These are phyloP conservation scores for Ophion slaviceki DNA, from an alignment of 2,888 invertebrate species.

Conservation along the genomic window DNA sequence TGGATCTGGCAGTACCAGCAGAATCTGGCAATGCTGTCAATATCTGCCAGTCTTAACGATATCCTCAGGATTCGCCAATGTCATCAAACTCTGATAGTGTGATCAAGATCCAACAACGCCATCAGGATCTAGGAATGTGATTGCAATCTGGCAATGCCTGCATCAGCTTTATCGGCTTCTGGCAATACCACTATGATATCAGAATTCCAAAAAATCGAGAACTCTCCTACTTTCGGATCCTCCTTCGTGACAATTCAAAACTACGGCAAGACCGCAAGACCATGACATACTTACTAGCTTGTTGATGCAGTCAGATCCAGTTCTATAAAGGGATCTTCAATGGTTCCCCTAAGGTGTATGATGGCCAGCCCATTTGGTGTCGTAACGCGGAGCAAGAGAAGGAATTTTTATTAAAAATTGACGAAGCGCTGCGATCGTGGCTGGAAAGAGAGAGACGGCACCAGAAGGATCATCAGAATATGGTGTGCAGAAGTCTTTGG, in stretches of 20 bases:
- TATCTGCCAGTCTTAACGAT: too few relatives aligned
- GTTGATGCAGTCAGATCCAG: conserved; percentile 33
- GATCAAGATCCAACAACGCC: too few relatives aligned
- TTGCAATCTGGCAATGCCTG: too few relatives aligned
- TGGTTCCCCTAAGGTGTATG: conserved; percentile 29
- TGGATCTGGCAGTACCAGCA: too few relatives aligned
- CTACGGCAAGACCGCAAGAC: background rate
- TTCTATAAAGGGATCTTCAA: conserved; percentile 26
- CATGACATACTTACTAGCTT: background rate
- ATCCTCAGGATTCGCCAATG: too few relatives aligned
- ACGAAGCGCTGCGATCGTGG: conserved; percentile 13
- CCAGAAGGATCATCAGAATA: conserved; percentile 28
- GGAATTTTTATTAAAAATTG: conserved; percentile 12
- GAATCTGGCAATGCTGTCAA: too few relatives aligned
- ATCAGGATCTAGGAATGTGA: too few relatives aligned
- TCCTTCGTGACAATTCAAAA: background rate
- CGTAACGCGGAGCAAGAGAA: conserved; percentile 1
- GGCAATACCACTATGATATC: background rate
- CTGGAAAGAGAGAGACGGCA: background rate
- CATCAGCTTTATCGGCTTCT: too few relatives aligned
- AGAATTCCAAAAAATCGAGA: background rate
- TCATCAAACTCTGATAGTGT: too few relatives aligned
- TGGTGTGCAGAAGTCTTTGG: conserved; percentile 16
- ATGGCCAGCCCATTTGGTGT: conserved; percentile 9
- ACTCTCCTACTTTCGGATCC: background rate